Percentiles rank a stretch among this genome's conserved stretches.
phyloP scores from a whole-genome alignment of 2,797 vertebrate species.

The Discoglossus pictus region DNA sequence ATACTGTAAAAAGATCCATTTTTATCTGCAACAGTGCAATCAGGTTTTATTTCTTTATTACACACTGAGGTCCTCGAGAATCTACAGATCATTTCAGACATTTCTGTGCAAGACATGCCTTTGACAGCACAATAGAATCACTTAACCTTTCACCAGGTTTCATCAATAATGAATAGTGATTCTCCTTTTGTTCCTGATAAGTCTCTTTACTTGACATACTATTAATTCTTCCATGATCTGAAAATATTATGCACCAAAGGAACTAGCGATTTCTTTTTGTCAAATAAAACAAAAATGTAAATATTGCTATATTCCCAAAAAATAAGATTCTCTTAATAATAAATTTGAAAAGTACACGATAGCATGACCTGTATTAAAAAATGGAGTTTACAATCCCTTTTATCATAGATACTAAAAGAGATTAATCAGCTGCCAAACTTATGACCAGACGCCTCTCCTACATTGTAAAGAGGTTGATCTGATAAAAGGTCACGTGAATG shows the following conservation, averaged over 20 bases:
- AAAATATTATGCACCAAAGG: conserved; percentile 76
- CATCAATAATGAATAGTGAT: conserved; percentile 71
- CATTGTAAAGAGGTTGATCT: conserved; percentile 55
- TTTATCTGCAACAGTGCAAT: conserved; percentile 23
- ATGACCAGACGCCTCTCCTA: conserved; percentile 56
- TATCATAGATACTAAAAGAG: conserved; percentile 28
- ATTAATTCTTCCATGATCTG: conserved; percentile 64
- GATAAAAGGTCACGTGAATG: conserved; percentile 53
- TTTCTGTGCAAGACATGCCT: conserved; percentile 84
- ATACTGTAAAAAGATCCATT: conserved; percentile 58
- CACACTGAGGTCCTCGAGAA: conserved; percentile 18
- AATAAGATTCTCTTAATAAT: conserved; percentile 21
- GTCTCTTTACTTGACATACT: conserved; percentile 77
- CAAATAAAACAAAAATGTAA: conserved; percentile 43
- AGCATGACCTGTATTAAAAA: conserved; percentile 70
- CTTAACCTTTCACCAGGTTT: conserved; percentile 63
- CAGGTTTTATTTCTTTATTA: conserved; percentile 15
- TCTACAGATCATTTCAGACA: conserved; percentile 63
- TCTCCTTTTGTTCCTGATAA: conserved; percentile 72
- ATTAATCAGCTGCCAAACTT: conserved; percentile 66
- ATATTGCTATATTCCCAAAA: conserved; percentile 31
- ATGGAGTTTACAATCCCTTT: conserved; percentile 57
- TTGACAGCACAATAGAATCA: conserved; percentile 62
- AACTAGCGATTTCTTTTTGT: conserved; percentile 64
- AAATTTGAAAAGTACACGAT: conserved; percentile 46